Evolutionary conservation across 2,888 invertebrate species (phyloP).

Genomic region (Volucella inanis): DNA sequence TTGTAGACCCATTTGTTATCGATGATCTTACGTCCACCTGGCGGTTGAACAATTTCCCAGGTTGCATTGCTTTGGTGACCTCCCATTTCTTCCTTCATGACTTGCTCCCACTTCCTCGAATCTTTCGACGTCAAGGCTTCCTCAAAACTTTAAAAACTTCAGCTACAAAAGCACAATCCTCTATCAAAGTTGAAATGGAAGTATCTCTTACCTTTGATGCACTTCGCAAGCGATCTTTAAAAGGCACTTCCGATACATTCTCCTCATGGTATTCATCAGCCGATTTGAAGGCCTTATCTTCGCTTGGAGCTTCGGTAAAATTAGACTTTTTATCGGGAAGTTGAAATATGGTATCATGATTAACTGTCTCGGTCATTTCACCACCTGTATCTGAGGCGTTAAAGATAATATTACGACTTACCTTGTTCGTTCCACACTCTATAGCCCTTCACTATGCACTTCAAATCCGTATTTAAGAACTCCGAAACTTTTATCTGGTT

Average conservation of each 20-base stretch:
- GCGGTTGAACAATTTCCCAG: too few species aligned
- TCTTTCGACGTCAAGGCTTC: too few species aligned
- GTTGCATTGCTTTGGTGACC: too few species aligned
- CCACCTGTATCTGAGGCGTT: not conserved
- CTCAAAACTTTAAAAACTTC: too few species aligned
- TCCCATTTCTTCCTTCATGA: too few species aligned
- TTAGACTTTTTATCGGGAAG: not conserved
- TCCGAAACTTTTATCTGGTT: not conserved
- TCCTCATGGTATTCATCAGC: not conserved
- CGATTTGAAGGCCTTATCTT: too few species aligned
- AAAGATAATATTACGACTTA: too few species aligned
- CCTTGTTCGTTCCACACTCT: not conserved
- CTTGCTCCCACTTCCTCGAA: too few species aligned
- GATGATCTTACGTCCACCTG: too few species aligned
- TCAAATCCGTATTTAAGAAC: not conserved
- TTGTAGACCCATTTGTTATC: conserved; percentile 76
- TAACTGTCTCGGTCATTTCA: not conserved
- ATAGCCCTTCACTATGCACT: not conserved
- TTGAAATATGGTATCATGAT: not conserved
- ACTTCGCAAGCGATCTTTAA: conserved; percentile 5
- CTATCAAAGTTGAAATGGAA: conserved; percentile 9
- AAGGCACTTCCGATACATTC: not conserved
- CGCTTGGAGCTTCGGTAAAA: not conserved
- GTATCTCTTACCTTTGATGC: not conserved
- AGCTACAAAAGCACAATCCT: too few species aligned